A percentile compares a stretch with the other conserved stretches of the same genome.
phyloP scores from a whole-genome alignment of 2,888 invertebrate genomes.

The Linnaemya vulpina region DNA sequence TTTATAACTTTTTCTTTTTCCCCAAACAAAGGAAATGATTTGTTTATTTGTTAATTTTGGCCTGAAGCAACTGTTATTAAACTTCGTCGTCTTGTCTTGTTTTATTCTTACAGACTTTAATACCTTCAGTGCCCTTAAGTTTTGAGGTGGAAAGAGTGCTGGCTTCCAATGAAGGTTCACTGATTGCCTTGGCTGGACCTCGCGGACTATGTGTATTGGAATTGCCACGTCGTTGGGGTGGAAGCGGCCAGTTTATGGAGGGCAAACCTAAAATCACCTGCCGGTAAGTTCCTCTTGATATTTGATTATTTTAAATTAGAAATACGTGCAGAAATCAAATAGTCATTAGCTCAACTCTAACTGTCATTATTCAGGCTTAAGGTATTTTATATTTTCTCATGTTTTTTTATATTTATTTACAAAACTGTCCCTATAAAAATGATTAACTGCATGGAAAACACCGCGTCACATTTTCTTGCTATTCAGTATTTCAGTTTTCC shows the following conservation, averaged over 20 bases:
- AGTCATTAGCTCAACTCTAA: constrained; percentile 54
- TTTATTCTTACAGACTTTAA: constrained; percentile 85
- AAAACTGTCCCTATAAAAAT: constrained; percentile 70
- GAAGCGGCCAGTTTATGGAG: constrained; percentile 86
- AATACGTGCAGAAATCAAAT: constrained; percentile 47
- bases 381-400: constrained; percentile 50
- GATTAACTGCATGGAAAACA: constrained; percentile 67
- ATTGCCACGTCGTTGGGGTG: constrained; percentile 88
- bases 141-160: constrained; percentile 87
- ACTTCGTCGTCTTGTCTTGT: constrained; percentile 11
- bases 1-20: constrained; percentile 53
- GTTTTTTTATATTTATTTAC: constrained; percentile 21
- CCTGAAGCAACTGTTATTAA: constrained; percentile 29
- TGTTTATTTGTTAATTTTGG: constrained; percentile 64
- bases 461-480: constrained; percentile 64
- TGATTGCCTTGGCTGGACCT: constrained; percentile 87
- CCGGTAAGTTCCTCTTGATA: constrained; percentile 75
- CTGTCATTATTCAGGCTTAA: constrained; percentile 68
- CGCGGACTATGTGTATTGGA: constrained; percentile 87
- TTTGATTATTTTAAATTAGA: constrained; percentile 1
- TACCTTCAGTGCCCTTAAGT: constrained; percentile 86
- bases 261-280: constrained; percentile 87
- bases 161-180: constrained; percentile 86
- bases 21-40: constrained; percentile 57
- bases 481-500: constrained; percentile 20